phyloP scores from a whole-genome alignment of 1,140 invertebrate genomes.

The Olivierus martensii region DNA sequence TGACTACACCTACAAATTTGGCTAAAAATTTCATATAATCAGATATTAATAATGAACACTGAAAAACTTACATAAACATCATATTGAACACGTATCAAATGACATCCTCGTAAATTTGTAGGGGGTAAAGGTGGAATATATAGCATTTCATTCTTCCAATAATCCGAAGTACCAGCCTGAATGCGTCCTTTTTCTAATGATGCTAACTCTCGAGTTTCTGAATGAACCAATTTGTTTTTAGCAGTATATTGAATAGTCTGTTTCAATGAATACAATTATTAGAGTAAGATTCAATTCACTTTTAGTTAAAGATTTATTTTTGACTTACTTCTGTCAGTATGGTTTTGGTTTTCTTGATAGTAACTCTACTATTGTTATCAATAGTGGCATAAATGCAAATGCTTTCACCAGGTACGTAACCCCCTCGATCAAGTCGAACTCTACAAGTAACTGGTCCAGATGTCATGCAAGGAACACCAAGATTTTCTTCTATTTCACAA shows the following conservation, averaged over 20 bases:
- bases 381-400: slow-evolving; percentile 71
- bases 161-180: slow-evolving; percentile 58
- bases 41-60: too few species aligned
- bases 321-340: slow-evolving; percentile 55
- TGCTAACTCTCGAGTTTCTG: slow-evolving; percentile 71
- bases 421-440: slow-evolving; percentile 74
- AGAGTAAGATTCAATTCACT: too few species aligned
- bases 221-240: slow-evolving; percentile 60
- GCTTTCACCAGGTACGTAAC: slow-evolving; percentile 84
- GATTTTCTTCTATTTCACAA: slow-evolving; percentile 75
- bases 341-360: slow-evolving; percentile 55
- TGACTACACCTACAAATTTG: too few species aligned
- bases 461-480: slow-evolving; percentile 71
- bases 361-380: slow-evolving; percentile 67
- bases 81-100: slow-evolving; percentile 87
- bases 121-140: slow-evolving; percentile 89
- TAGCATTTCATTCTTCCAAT: slow-evolving; percentile 79
- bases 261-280: too few species aligned
- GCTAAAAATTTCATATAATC: too few species aligned
- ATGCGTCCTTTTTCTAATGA: slow-evolving; percentile 67
- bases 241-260: slow-evolving; percentile 83
- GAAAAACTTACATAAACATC: slow-evolving; percentile 72
- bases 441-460: slow-evolving; percentile 65
- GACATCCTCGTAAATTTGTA: slow-evolving; percentile 86
- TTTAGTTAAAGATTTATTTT: too few species aligned